Evolutionary conservation across 1,140 invertebrate genomes (phyloP).

Genomic region (Penaeus indicus): DNA sequence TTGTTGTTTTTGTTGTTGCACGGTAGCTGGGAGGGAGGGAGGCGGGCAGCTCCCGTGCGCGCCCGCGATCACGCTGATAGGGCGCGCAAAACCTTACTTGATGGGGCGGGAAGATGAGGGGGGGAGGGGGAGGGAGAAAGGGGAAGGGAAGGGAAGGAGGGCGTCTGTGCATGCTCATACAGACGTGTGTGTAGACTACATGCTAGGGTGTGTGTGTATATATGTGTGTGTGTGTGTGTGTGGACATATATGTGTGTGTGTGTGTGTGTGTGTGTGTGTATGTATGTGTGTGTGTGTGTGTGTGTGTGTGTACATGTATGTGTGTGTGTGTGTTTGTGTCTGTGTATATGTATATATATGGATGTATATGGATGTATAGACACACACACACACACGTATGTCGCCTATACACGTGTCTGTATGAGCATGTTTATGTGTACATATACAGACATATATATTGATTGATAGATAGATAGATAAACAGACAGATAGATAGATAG

Average conservation of each 20-base stretch:
- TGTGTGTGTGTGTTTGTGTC: not conserved
- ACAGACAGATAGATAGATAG: not conserved
- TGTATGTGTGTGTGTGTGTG: not conserved
- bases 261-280: not conserved
- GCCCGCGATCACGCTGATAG: too few relatives aligned
- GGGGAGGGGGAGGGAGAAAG: too few relatives aligned
- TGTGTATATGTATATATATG: not conserved
- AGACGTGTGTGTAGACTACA: not conserved
- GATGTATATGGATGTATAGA: too few relatives aligned
- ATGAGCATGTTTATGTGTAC: slow-evolving; percentile 4
- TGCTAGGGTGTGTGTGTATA: not conserved
- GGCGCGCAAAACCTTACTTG: too few relatives aligned
- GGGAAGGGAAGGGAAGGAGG: too few relatives aligned
- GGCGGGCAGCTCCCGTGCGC: too few relatives aligned
- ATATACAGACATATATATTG: slow-evolving; percentile 16
- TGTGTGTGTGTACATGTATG: not conserved
- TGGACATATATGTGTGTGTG: not conserved
- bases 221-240: not conserved
- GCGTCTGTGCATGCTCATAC: not conserved
- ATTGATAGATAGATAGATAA: not conserved
- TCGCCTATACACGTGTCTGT: not conserved
- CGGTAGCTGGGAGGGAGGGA: too few relatives aligned
- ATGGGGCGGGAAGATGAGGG: too few relatives aligned
- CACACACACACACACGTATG: not conserved
- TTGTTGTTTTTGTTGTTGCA: too few relatives aligned